A percentile compares a stretch with the other conserved stretches of the same genome.
Conservation (phyloP, 2,113 vertebrate species). For the Orycteropus afer region DNA sequence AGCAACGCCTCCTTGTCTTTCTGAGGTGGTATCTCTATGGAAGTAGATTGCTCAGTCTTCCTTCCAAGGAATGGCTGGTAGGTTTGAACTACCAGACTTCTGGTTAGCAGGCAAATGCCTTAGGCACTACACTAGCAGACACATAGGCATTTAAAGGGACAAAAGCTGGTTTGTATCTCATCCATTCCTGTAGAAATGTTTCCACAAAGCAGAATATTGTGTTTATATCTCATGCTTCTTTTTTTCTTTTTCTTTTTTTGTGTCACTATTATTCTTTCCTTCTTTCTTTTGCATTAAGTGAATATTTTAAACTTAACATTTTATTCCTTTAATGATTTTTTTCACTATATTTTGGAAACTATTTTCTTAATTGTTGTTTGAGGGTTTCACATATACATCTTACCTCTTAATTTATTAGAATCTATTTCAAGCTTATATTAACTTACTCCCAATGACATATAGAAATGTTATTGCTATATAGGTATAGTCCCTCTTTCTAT, state of each 20-base stretch:
- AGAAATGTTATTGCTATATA: neutral
- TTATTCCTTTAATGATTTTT: neutral
- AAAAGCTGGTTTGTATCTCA: neutral
- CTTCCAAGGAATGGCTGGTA: too few relatives aligned
- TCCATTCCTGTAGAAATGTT: neutral
- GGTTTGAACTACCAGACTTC: too few relatives aligned
- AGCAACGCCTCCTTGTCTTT: too few relatives aligned
- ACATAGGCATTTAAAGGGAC: neutral
- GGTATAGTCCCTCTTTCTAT: too few relatives aligned
- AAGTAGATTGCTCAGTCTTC: too few relatives aligned
- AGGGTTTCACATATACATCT: neutral
- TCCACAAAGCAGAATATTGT: neutral
- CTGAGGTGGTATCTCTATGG: too few relatives aligned
- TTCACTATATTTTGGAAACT: neutral
- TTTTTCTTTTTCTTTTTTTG: neutral
- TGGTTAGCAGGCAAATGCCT: too few relatives aligned
- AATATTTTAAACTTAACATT: neutral
- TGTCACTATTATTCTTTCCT: neutral
- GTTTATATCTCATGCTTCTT: neutral
- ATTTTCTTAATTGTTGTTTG: neutral
- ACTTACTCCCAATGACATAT: neutral
- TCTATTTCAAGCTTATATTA: neutral
- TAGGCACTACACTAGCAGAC: too few relatives aligned
- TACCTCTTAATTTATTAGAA: neutral
- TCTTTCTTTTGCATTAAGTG: neutral